A percentile compares a stretch with the other conserved stretches of the same genome.
Conservation (phyloP, 1,140 invertebrate species). For the Cydia splendana region DNA sequence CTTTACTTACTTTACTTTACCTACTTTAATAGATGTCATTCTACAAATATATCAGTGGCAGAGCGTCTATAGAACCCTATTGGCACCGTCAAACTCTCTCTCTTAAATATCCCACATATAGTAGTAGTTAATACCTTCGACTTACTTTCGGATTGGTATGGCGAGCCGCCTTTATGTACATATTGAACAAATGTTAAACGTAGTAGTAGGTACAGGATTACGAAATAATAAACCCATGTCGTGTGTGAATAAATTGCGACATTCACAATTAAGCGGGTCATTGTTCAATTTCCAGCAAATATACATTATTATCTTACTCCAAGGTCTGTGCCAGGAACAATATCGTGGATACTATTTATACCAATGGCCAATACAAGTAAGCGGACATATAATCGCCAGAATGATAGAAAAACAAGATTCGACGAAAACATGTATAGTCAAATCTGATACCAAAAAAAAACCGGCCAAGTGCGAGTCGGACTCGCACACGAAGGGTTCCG, state of each 20-base stretch:
- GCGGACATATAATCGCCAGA: no score
- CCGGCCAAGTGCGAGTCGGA: no score
- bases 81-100: no score
- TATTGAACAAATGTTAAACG: neutral
- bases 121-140: no score
- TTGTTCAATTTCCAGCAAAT: conserved; percentile 13
- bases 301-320: conserved; percentile 1
- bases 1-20: no score
- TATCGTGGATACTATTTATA: neutral
- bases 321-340: neutral
- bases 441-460: no score
- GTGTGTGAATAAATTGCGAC: conserved; percentile 10
- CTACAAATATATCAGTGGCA: neutral
- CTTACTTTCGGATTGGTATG: no score
- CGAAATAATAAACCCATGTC: neutral
- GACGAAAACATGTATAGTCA: no score
- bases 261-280: conserved; percentile 10
- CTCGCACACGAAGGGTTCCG: no score
- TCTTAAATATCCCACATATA: no score
- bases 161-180: neutral
- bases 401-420: no score
- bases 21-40: neutral
- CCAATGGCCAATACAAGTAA: neutral
- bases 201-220: neutral
- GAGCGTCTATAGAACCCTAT: no score